A percentile compares a stretch with the other conserved stretches of the same genome.
Conservation (phyloP, 2,113 vertebrate genomes). For the Datnioides undecimradiatus region DNA sequence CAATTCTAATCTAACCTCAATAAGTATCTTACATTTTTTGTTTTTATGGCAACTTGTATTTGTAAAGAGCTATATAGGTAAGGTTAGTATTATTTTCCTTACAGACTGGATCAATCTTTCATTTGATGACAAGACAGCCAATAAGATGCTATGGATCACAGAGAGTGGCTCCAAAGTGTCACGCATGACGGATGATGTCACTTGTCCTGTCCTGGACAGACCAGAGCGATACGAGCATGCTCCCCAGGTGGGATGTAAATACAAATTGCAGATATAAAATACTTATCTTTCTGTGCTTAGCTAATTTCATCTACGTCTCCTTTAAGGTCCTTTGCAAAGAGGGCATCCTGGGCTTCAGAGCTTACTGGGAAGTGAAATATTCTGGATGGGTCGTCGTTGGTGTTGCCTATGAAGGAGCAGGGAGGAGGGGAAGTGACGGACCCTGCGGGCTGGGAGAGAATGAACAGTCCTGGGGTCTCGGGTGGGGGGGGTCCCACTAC, state of each 20-base stretch:
- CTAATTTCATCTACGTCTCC: neutral
- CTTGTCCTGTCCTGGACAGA: conserved; percentile 71
- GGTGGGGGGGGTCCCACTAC: conserved; percentile 70
- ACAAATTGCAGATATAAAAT: neutral
- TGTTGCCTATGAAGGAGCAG: conserved; percentile 53
- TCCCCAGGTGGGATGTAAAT: conserved; percentile 61
- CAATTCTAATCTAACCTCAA: too few relatives aligned
- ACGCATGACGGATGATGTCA: conserved; percentile 63
- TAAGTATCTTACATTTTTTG: too few relatives aligned
- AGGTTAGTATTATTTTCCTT: too few relatives aligned
- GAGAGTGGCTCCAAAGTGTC: conserved; percentile 63
- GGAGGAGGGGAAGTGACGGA: conserved; percentile 55
- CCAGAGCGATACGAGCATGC: conserved; percentile 70
- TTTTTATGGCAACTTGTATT: too few relatives aligned
- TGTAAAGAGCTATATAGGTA: too few relatives aligned
- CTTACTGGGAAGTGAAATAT: conserved; percentile 70
- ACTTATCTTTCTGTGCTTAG: neutral
- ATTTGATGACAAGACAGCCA: conserved; percentile 73
- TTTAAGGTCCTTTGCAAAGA: conserved; percentile 68
- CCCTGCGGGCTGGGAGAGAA: conserved; percentile 73
- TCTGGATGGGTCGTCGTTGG: conserved; percentile 69
- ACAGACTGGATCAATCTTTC: conserved; percentile 73
- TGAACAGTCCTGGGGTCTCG: conserved; percentile 70
- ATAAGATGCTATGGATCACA: conserved; percentile 70
- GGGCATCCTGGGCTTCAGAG: conserved; percentile 60